phyloP scores from a whole-genome alignment of 2,888 invertebrate species.

The Cryptus armator region DNA sequence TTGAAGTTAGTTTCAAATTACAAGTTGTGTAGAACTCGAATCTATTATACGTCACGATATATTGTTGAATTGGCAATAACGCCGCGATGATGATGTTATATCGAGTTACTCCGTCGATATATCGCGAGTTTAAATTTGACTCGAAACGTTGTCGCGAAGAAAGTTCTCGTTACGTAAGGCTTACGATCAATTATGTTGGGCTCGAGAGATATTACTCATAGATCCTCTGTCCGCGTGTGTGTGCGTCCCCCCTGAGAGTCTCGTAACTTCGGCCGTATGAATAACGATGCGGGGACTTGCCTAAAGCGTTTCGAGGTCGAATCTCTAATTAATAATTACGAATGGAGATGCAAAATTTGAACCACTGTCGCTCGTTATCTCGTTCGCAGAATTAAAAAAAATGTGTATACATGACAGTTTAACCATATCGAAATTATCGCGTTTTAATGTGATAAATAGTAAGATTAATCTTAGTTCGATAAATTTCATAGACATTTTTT shows the following conservation, averaged over 20 bases:
- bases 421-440: no score
- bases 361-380: not conserved
- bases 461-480: no score
- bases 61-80: slow-evolving; percentile 25
- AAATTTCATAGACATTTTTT: not conserved
- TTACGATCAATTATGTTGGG: slow-evolving; percentile 61
- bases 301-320: slow-evolving; percentile 19
- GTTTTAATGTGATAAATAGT: not conserved
- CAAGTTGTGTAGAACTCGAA: not conserved
- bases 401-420: no score
- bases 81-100: slow-evolving; percentile 5
- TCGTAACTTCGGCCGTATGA: slow-evolving; percentile 46
- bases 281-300: slow-evolving; percentile 26
- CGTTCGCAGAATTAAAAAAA: not conserved
- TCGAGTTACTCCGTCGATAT: slow-evolving; percentile 21
- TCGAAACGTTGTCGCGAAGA: slow-evolving; percentile 51
- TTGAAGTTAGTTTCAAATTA: not conserved
- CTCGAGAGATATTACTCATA: slow-evolving; percentile 58
- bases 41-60: slow-evolving; percentile 24
- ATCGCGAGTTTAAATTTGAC: slow-evolving; percentile 24
- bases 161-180: slow-evolving; percentile 62
- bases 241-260: slow-evolving; percentile 11
- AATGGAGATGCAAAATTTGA: slow-evolving; percentile 6
- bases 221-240: slow-evolving; percentile 14
- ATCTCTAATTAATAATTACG: not conserved